A percentile compares a stretch with the other conserved stretches of the same genome.
These are phyloP conservation scores for Lysandra bellargus DNA, from an alignment of 2,888 invertebrate genomes.

Conservation along the genomic window DNA sequence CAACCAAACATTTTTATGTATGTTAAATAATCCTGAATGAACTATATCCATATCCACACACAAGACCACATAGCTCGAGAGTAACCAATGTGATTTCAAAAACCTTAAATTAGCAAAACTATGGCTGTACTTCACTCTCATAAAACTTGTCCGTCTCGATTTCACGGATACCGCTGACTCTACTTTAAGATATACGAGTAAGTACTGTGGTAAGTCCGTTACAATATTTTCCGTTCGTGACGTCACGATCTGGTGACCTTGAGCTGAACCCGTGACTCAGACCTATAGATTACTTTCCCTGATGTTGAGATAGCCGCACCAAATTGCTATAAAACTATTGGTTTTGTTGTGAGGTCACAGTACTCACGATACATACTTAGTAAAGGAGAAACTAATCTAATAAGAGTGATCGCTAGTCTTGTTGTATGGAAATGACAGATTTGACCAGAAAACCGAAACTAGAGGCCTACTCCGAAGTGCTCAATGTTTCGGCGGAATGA, in stretches of 20 bases:
- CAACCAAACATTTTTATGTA: no score
- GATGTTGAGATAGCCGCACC: conserved; percentile 27
- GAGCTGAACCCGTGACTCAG: conserved; percentile 58
- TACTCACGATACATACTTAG: not conserved
- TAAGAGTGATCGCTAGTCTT: not conserved
- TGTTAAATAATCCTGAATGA: no score
- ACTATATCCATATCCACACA: no score
- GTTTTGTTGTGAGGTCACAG: not conserved
- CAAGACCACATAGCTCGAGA: no score
- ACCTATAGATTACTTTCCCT: conserved; percentile 39
- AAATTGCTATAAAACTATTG: conserved; percentile 17
- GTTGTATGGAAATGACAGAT: no score
- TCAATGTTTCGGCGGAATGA: no score
- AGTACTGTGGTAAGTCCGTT: not conserved
- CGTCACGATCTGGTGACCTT: conserved; percentile 71
- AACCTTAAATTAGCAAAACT: no score
- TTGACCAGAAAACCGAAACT: no score
- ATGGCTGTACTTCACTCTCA: no score
- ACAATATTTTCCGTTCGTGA: conserved; percentile 54
- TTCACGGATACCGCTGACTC: not conserved
- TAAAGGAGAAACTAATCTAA: not conserved
- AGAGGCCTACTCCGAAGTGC: no score
- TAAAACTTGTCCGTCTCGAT: not conserved
- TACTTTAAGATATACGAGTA: not conserved
- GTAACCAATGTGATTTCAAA: no score